A percentile compares a stretch with the other conserved stretches of the same genome.
phyloP scores from a whole-genome alignment of 2,888 invertebrate species.

The Petrolisthes manimaculis region DNA sequence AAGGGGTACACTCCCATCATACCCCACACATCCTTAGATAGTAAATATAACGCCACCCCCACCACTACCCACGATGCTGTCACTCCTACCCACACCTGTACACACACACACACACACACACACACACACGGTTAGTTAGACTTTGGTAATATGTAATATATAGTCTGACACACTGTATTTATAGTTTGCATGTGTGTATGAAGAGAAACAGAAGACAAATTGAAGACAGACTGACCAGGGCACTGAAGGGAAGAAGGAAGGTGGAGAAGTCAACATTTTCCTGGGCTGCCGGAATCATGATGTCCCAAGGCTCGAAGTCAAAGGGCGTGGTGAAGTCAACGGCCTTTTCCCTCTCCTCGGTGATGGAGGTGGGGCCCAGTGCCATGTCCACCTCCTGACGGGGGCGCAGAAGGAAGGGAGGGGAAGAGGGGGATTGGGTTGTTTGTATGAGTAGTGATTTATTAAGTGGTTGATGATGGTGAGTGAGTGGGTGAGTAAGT shows the following conservation, averaged over 20 bases:
- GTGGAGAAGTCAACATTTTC: constrained; percentile 33
- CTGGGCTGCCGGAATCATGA: constrained; percentile 35
- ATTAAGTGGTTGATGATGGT: too few relatives aligned
- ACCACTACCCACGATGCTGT: constrained; percentile 17
- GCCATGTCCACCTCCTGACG: constrained; percentile 37
- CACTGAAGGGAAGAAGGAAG: constrained; percentile 31
- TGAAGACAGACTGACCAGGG: not conserved
- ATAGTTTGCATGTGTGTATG: not conserved
- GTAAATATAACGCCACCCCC: not conserved
- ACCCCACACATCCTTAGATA: not conserved
- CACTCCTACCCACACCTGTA: constrained; percentile 30
- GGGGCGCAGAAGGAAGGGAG: not conserved
- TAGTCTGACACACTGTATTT: not conserved
- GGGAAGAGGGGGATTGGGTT: not conserved
- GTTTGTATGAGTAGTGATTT: too few relatives aligned
- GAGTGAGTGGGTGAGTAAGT: too few relatives aligned
- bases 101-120: constrained; percentile 15
- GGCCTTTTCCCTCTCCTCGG: constrained; percentile 42
- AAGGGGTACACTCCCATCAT: not conserved
- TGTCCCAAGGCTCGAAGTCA: constrained; percentile 47
- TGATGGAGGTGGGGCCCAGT: constrained; percentile 41
- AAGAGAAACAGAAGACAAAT: not conserved
- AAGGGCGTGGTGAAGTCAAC: constrained; percentile 42
- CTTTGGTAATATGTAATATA: not conserved
- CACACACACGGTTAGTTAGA: not conserved